Evolutionary conservation across 2,888 invertebrate species (phyloP).

Genomic region (Tachystola acroxantha): DNA sequence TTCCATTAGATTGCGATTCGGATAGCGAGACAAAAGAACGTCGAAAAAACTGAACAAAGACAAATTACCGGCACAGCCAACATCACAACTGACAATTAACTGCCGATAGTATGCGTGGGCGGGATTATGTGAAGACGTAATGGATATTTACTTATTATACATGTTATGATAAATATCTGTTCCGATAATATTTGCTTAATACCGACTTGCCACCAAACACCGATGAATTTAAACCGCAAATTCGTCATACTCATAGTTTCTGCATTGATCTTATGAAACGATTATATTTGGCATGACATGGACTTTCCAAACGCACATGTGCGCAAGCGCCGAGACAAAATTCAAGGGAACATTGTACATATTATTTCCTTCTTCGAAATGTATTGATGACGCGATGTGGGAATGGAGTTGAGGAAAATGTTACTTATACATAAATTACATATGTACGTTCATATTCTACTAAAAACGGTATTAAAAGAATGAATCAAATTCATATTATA

Average conservation of each 20-base stretch:
- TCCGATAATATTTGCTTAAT: no score
- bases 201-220: no score
- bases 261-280: not conserved
- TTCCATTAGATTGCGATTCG: constrained; percentile 41
- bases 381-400: no score
- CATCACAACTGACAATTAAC: not conserved
- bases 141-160: no score
- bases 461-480: no score
- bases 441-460: no score
- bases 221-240: not conserved
- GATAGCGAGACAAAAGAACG: constrained; percentile 16
- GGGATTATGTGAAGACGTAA: no score
- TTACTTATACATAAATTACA: not conserved
- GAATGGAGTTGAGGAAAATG: not conserved
- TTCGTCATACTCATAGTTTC: no score
- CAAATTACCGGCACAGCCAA: constrained; percentile 24
- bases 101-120: no score
- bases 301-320: not conserved
- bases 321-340: not conserved
- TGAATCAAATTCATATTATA: no score
- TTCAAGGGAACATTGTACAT: constrained; percentile 1
- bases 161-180: no score
- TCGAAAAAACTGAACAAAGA: constrained; percentile 28
- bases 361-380: constrained; percentile 4
- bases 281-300: not conserved